Base-by-base conservation (phyloP, 2,888 invertebrate species). In the Drymonia ruficornis region DNA sequence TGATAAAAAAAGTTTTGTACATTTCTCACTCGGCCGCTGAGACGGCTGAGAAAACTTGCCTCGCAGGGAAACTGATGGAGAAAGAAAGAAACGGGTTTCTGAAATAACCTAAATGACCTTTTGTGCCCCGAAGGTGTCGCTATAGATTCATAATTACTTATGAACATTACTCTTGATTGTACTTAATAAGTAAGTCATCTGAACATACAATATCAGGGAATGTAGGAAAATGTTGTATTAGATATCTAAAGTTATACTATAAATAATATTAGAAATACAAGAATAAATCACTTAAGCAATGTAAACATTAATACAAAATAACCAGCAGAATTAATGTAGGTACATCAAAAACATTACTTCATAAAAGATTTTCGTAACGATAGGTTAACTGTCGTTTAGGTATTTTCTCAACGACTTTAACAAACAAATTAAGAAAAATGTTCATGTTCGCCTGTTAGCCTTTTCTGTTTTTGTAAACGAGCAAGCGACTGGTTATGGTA, bases 361-460 rank as follows among this genome's bases (percentile, higher is more conserved):
- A 36, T 36, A 0, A 36, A 36, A n/a, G 13, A 36, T 36, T 36
- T 36, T 36, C 36, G 36, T 36, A 11, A 36, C 13, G 36, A 36
- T 36, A n/a, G 36, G 36, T 36, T 13, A n/a, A n/a, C 13, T n/a
- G 13, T 11, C 31, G 36, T 16, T 40, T 16, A 8, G 40, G 16
- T 40, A 40, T 7, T 40, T 9, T 11, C 2, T 38, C n/a, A 38
- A 8, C 8, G 4, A 38, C 15, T 16, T 40, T 16, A 16, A 16
- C 1, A 2, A 40, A 16, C 15, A 40, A 9, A 15, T 16, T 16
- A 16, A 9, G 16, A 40, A 40, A 40, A 5, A 16, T 40, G 40
- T 40, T 16, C 40, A n/a, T 40, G 15, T 40, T 16, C 23, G 54
- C 65, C 59, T 58, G 40, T 52, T 50, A 50, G 42, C 46, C 52